Base-by-base conservation (phyloP, 2,797 vertebrate genomes). In the Chaunax sp. region DNA sequence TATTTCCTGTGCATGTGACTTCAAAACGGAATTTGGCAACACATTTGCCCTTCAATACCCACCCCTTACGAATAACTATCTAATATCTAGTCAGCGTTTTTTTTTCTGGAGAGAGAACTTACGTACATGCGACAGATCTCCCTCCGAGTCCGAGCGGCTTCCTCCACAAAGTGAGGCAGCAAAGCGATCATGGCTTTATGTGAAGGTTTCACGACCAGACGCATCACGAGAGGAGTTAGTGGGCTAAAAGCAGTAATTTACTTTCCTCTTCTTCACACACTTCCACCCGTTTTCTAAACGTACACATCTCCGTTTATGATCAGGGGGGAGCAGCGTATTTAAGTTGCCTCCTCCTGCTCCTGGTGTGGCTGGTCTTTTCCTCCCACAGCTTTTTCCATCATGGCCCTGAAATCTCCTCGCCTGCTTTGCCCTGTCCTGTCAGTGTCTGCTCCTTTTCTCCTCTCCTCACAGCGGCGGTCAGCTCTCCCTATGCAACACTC, bases 91-190 rank as follows among this genome's bases (percentile, higher is more conserved):
- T 51, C 18, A 0, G 3, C 14, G n/a, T n/a, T n/a, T n/a, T 15
- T 43, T n/a, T 1, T 20, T 14, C 20, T 15, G 2, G 28, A 54
- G 25, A 20, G 58, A 54, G 19, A 50, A 91, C 93, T 94, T 88
- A 94, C 93, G 94, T 90, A 94, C 93, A 94, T 90, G 73, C 89
- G 90, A 72, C 82, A 93, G 84, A 94, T 91, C 78, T 92, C 92
- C 51, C 75, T 91, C 81, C 82, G 90, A 61, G 92, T 92, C 77
- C 90, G 70, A 52, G 88, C 80, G 12, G 90, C 88, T 28, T 89
- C 82, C 45, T 92, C 86, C 86, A 92, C 85, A 69, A 92, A 90
- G 77, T 90, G 90, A 72, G 93, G 93, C 83, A 94, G 83, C 80
- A 91, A 84, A 25, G 80, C 80, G 53, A 93, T 70, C 86, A 90